Base-by-base conservation (phyloP, 2,888 invertebrate genomes). In the Amphipyra berbera region DNA sequence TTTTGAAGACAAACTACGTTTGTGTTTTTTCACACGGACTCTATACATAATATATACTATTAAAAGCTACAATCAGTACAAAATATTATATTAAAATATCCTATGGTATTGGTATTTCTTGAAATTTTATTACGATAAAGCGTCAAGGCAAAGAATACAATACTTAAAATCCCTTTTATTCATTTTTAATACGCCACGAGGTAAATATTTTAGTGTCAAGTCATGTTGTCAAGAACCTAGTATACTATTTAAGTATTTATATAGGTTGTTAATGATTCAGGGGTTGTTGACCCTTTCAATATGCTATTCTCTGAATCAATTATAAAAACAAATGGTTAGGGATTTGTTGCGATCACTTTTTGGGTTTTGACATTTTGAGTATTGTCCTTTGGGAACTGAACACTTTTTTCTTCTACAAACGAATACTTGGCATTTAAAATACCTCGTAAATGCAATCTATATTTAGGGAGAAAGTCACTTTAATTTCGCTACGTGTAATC, bases 261-360 rank as follows among this genome's bases (percentile, higher is more conserved):
- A 33, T 61, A 44, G 6, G 40, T 15, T 44, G 14, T n/a, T 69
- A 62, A 75, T 69, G 63, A 57, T 57, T 70, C 33, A 45, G 40
- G 13, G 53, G 53, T 21, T 21, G 21, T 21, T 21, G 21, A 21
- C 21, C 3, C 21, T 3, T 21, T 21, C 21, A 21, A 21, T 21
- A 21, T 1, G 21, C 3, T 21, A 21, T 3, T 21, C 21, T 21
- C 21, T 21, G 21, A 2, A 21, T 21, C 21, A 21, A 21, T 21
- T 21, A 3, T 21, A 21, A 21, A 21, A 21, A 21, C n/a, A 21
- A 3, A 2, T 21, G 21, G 21, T 21, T 21, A 2, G 3, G 3
- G 21, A 2, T 21, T 21, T 21, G 21, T 21, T 21, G 21, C 21
- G 21, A 21, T 21, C 21, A 21, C 1, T 21, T 21, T 21, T 21